A percentile compares a stretch with the other conserved stretches of the same genome.
These are phyloP conservation scores for Chelonus insularis DNA, from an alignment of 1,140 invertebrate genomes.

Conservation along the genomic window DNA sequence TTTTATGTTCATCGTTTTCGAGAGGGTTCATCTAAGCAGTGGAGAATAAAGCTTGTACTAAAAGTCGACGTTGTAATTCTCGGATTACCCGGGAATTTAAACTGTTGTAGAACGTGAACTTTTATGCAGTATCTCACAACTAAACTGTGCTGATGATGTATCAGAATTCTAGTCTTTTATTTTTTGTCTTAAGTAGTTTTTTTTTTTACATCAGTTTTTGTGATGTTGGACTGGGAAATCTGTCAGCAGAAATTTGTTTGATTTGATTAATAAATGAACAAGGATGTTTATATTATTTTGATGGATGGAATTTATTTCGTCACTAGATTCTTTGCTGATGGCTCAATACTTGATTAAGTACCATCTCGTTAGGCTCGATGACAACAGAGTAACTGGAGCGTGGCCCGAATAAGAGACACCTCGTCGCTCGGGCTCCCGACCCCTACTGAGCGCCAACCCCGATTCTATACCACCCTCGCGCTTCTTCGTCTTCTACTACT, in stretches of 20 bases:
- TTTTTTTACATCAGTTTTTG: too few relatives aligned
- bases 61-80: neutral
- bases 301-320: neutral
- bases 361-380: neutral
- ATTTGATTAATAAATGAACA: too few relatives aligned
- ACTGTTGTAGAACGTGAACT: neutral
- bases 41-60: neutral
- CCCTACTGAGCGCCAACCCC: slow-evolving; percentile 27
- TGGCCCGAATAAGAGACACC: slow-evolving; percentile 4
- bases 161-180: too few relatives aligned
- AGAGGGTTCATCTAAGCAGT: neutral
- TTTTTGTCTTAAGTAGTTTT: too few relatives aligned
- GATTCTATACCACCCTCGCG: slow-evolving; percentile 1
- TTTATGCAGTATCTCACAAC: slow-evolving; percentile 5
- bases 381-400: slow-evolving; percentile 4
- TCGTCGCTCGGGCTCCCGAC: slow-evolving; percentile 21
- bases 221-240: too few relatives aligned
- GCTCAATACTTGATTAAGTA: slow-evolving; percentile 2
- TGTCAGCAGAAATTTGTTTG: too few relatives aligned
- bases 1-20: neutral
- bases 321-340: neutral
- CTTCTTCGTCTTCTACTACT: slow-evolving; percentile 6
- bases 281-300: neutral
- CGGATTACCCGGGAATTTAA: neutral
- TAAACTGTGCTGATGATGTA: slow-evolving; percentile 1